Conservation (phyloP, 2,888 invertebrate genomes). For the Meganola albula region DNA sequence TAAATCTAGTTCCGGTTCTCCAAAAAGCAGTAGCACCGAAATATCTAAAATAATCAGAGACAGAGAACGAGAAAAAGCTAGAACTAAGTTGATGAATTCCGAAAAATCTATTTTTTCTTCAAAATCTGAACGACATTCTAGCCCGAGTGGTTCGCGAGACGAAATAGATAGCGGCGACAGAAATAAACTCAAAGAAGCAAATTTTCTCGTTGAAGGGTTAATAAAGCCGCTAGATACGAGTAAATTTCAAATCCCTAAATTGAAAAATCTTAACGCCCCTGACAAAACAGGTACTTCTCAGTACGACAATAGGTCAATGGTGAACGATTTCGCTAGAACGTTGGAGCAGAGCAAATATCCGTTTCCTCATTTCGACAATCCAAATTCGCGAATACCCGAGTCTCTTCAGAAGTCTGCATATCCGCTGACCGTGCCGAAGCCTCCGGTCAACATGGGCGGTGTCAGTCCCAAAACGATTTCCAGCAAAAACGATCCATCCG, state of each 20-base stretch:
- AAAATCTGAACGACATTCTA: slow-evolving; percentile 81
- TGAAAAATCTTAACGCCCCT: slow-evolving; percentile 73
- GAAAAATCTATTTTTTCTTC: slow-evolving; percentile 82
- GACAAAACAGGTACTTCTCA: slow-evolving; percentile 66
- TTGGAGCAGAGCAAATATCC: slow-evolving; percentile 66
- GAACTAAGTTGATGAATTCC: slow-evolving; percentile 76
- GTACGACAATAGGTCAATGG: slow-evolving; percentile 63
- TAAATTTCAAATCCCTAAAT: slow-evolving; percentile 92
- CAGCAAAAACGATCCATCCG: slow-evolving; percentile 48
- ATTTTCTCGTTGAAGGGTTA: slow-evolving; percentile 83
- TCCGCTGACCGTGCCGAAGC: slow-evolving; percentile 67
- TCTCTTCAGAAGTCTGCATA: slow-evolving; percentile 62
- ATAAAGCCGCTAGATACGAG: slow-evolving; percentile 87
- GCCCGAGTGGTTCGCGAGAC: slow-evolving; percentile 80
- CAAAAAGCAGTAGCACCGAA: slow-evolving; percentile 79
- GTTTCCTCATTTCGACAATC: slow-evolving; percentile 63
- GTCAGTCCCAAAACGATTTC: slow-evolving; percentile 63
- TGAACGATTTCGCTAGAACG: slow-evolving; percentile 63
- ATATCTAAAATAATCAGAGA: slow-evolving; percentile 75
- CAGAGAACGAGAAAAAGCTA: slow-evolving; percentile 78
- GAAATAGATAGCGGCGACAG: slow-evolving; percentile 80
- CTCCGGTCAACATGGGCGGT: slow-evolving; percentile 62
- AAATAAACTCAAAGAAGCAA: slow-evolving; percentile 81
- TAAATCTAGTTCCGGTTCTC: slow-evolving; percentile 77
- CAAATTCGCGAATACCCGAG: slow-evolving; percentile 51